Base-by-base conservation (phyloP, 2,113 vertebrate genomes). In the Halichoeres trimaculatus region DNA sequence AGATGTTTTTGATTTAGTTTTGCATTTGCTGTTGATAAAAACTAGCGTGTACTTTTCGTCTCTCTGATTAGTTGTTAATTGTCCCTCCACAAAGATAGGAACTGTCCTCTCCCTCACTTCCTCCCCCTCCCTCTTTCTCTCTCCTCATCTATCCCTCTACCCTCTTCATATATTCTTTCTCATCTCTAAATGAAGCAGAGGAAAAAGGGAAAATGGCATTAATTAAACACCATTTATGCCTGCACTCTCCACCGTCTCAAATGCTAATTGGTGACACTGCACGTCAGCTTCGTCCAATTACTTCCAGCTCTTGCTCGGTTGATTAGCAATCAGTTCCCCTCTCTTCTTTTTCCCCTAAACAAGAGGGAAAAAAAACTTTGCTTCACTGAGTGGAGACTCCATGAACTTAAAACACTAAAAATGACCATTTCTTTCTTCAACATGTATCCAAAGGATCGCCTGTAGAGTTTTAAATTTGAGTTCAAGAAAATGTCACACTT, bases 191-290 rank as follows among this genome's bases (percentile, higher is more conserved):
- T 67, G 62, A 74, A 56, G 41, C 30, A 20, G 16, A 34, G 48
- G 40, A 69, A 35, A 55, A 66, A 70, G 50, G 22, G 34, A 53
- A 84, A 85, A 48, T 57, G 54, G 69, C 50, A 38, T 17, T 83
- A 87, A 84, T 91, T 84, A 89, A 81, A 71, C 45, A 76, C 74
- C 60, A 22, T 88, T 88, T 74, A 83, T 85, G 78, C 78, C 66
- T 74, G 38, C 10, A 13, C 74, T 87, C 82, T 85, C 55, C 74
- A 76, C 69, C 79, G 70, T 60, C 61, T 78, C 65, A 50, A 12
- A 80, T 86, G 82, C 87, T 92, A 92, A 90, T 92, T 91, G 88
- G 85, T 85, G 88, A 89, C 85, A 88, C 62, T 43, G 55, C 82
- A 78, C 78, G 83, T 83, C 36, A 81, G 85, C 68, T 86, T 75